Base-by-base conservation (phyloP, 2,888 invertebrate species). In the Zaprionus obscuricornis region DNA sequence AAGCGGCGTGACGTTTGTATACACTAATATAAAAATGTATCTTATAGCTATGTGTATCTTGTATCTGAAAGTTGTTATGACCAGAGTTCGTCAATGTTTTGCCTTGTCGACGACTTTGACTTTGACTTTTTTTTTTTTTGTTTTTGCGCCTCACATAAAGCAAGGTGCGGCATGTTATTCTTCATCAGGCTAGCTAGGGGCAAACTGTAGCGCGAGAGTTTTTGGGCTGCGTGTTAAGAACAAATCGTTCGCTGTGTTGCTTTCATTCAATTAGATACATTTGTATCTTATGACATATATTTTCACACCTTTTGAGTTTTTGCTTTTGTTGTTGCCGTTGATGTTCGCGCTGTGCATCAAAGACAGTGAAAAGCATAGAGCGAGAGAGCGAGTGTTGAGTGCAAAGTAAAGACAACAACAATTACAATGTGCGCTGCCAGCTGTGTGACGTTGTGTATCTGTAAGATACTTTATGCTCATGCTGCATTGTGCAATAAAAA, bases 191-290 rank as follows among this genome's bases (percentile, higher is more conserved):
- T n/a, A n/a, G n/a, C n/a, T n/a, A n/a, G n/a, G n/a, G n/a, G n/a
- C n/a, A n/a, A n/a, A n/a, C n/a, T n/a, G 17, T 26, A 27, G 42
- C 31, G 34, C 22, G 8, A 36, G 22, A 14, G 24, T 6, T 27
- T 13, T 18, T 31, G 62, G 51, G 49, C 63, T 85, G 85, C 78
- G 77, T 78, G 77, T 58, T 82, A 74, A 57, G 66, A 82, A 70
- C 66, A 85, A 83, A 78, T 85, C 75, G 67, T 26, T 77, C 42
- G 74, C 60, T 58, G 54, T 39, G 65, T 60, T 54, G 77, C 64
- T 69, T 65, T 74, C 81, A 74, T 77, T 77, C 86, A 83, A 83
- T 83, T 83, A 86, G 86, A 86, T 86, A 84, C 86, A 86, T 83
- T 86, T 83, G 82, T 83, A 83, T 84, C 86, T 86, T 81, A 82